Conservation (phyloP, 2,888 invertebrate genomes). For the Congeria kusceri region DNA sequence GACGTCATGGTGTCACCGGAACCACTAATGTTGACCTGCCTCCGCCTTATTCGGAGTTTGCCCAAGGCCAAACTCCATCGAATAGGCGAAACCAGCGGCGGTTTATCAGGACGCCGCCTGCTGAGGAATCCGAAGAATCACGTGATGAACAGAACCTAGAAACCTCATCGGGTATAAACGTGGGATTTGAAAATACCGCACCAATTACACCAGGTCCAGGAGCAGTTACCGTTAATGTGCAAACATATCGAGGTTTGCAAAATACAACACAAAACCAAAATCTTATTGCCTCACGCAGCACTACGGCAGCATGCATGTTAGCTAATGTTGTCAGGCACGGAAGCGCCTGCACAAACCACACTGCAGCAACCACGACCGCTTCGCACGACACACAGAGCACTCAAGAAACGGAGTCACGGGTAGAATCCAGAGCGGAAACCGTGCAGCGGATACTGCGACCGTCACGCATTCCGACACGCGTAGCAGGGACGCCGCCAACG, state of each 20-base stretch:
- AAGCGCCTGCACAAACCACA: no score
- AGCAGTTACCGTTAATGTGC: background rate
- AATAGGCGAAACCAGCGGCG: constrained; percentile 27
- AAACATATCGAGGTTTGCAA: background rate
- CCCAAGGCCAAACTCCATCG: constrained; percentile 28
- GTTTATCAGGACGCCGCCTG: constrained; percentile 41
- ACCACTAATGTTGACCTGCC: constrained; percentile 19
- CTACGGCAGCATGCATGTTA: background rate
- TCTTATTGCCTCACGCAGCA: background rate
- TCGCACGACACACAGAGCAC: background rate
- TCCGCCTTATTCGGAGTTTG: constrained; percentile 45
- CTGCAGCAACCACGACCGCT: background rate
- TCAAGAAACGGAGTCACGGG: background rate
- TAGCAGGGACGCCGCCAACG: constrained; percentile 4
- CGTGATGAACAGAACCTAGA: background rate
- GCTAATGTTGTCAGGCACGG: no score
- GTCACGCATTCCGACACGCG: constrained; percentile 24
- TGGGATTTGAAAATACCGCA: background rate
- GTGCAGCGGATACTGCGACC: constrained; percentile 31
- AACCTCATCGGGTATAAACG: background rate
- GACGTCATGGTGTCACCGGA: constrained; percentile 16
- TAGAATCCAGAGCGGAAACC: constrained; percentile 21
- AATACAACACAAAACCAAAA: background rate
- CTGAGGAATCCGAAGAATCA: background rate
- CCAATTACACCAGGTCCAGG: background rate